phyloP scores from a whole-genome alignment of 2,797 vertebrate species.

The Schizopygopsis pylzovi region DNA sequence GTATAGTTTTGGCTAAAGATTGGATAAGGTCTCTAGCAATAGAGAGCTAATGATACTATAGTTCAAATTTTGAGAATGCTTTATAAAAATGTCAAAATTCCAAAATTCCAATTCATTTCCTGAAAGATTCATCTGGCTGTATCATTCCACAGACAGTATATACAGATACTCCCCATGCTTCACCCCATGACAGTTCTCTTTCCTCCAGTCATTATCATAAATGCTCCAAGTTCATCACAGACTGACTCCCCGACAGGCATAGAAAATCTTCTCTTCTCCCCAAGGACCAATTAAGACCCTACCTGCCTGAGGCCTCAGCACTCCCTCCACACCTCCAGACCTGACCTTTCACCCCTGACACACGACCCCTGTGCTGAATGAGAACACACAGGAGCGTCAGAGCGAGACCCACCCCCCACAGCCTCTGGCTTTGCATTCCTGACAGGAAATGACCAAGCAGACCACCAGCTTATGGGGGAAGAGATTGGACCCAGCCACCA shows the following conservation, averaged over 20 bases:
- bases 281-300: slow-evolving; percentile 79
- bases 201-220: slow-evolving; percentile 42
- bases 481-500: slow-evolving; percentile 65
- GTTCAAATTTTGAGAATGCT: not conserved
- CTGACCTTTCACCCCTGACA: slow-evolving; percentile 82
- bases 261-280: slow-evolving; percentile 63
- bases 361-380: slow-evolving; percentile 82
- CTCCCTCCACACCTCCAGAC: slow-evolving; percentile 55
- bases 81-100: not conserved
- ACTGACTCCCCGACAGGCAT: slow-evolving; percentile 45
- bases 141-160: not conserved
- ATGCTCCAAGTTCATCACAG: slow-evolving; percentile 56
- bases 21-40: not conserved
- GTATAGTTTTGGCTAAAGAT: not conserved
- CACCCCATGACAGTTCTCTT: slow-evolving; percentile 38
- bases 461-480: slow-evolving; percentile 63
- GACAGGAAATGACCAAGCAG: slow-evolving; percentile 66
- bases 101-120: not conserved
- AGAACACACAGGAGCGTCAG: slow-evolving; percentile 78
- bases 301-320: slow-evolving; percentile 72
- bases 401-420: slow-evolving; percentile 70
- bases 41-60: not conserved
- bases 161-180: not conserved
- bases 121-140: not conserved
- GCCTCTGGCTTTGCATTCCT: slow-evolving; percentile 60